Base-by-base conservation (phyloP, 2,888 invertebrate species). In the Drosophila tanythrix region DNA sequence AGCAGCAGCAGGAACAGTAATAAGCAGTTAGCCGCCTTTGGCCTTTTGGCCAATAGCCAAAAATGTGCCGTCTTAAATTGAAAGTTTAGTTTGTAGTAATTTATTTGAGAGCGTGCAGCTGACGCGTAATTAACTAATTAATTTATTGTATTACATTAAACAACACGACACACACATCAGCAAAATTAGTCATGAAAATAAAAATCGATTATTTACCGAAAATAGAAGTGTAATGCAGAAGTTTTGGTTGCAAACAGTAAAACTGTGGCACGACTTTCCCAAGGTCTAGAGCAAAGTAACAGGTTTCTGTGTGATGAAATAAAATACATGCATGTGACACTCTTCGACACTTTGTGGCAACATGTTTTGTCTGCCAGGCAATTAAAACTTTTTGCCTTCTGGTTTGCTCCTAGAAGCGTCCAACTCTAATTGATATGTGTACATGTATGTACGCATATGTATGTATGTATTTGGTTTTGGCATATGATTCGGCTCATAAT, bases 1-100 rank as follows among this genome's bases (percentile, higher is more conserved):
- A 73, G 51, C 40, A 66, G 48, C 36, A 63, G 25, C 61, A 27
- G 63, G 35, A 61, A 33, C 64, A 69, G 57, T 70, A 69, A 56
- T 61, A 52, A 67, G 55, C 58, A 43, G 40, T 60, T 67, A 70
- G 68, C 63, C 48, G 70, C 73, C 53, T 43, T 56, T 70, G 60
- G 60, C 21, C 36, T 6, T 18, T 59, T 77, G 64, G 76, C 59
- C 70, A 75, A 64, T 48, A 58, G 79, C 82, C 81, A 83, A 79
- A 78, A 79, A 90, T 90, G 92, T 92, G 92, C 92, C 92, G 56
- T 91, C 88, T 79, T 55, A 79, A 80, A 86, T 90, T 75, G 79
- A 79, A 79, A 70, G 63, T n/a, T 68, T 92, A 92, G 91, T 75
- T 76, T 61, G 58, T 88, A 92, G 82, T 91, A 92, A 92, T 91